phyloP scores from a whole-genome alignment of 1,140 invertebrate genomes.

The Triops longicaudatus region DNA sequence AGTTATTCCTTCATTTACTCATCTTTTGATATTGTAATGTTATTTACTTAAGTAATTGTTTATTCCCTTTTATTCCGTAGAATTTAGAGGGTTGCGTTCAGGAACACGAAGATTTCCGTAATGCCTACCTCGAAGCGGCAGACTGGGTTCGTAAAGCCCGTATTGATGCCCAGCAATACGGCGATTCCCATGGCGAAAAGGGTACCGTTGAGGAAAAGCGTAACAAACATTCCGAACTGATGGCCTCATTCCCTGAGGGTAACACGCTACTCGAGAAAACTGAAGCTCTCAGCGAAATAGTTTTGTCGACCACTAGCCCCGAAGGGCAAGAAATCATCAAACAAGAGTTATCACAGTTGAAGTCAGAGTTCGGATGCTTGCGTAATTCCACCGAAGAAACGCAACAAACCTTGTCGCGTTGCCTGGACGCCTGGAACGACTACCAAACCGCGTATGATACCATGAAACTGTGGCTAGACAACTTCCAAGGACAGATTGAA shows the following conservation, averaged over 20 bases:
- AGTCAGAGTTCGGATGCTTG: constrained; percentile 75
- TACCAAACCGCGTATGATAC: constrained; percentile 66
- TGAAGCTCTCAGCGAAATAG: constrained; percentile 62
- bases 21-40: too few species aligned
- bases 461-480: constrained; percentile 68
- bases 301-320: constrained; percentile 68
- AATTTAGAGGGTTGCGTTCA: constrained; percentile 71
- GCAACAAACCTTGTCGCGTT: constrained; percentile 64
- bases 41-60: too few species aligned
- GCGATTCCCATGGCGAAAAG: constrained; percentile 73
- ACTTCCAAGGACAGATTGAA: constrained; percentile 61
- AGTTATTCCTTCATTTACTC: background rate
- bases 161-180: constrained; percentile 72
- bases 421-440: constrained; percentile 75
- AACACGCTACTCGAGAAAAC: constrained; percentile 56
- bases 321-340: constrained; percentile 78
- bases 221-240: constrained; percentile 58
- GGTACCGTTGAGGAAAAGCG: constrained; percentile 62
- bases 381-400: constrained; percentile 70
- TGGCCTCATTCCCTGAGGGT: constrained; percentile 48
- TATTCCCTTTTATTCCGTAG: constrained; percentile 36
- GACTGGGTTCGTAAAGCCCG: constrained; percentile 80
- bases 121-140: constrained; percentile 65
- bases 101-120: constrained; percentile 77
- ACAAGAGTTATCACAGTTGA: constrained; percentile 75